These are phyloP conservation scores for Darevskia nairensis DNA, from an alignment of 2,797 vertebrate species.

Conservation along the genomic window DNA sequence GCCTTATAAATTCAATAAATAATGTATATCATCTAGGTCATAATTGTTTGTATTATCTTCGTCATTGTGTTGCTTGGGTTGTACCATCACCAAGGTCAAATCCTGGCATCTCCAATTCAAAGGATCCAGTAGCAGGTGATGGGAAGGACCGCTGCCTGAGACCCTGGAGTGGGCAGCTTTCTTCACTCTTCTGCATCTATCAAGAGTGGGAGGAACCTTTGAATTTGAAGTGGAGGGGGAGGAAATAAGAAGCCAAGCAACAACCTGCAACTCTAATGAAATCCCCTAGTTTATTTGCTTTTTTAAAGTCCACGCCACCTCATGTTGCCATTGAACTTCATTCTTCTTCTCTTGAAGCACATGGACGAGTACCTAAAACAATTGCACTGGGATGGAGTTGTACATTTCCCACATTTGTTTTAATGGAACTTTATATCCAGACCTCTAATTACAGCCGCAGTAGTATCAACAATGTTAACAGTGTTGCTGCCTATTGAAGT, in stretches of 20 bases:
- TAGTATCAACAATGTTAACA: constrained; percentile 47
- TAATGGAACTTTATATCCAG: constrained; percentile 33
- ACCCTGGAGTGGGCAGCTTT: not conserved
- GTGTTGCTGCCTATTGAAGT: constrained; percentile 46
- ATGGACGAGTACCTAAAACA: not conserved
- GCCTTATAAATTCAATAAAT: no score
- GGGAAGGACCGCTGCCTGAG: not conserved
- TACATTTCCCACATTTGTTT: constrained; percentile 43
- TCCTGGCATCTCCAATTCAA: no score
- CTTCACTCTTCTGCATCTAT: not conserved
- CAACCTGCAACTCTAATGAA: not conserved
- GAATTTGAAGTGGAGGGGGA: not conserved
- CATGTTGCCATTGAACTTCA: not conserved
- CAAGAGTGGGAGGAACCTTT: not conserved
- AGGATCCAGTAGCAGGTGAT: not conserved
- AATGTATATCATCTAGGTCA: no score
- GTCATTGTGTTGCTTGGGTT: no score
- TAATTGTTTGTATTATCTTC: no score
- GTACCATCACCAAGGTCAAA: no score
- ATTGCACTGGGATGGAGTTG: constrained; percentile 7
- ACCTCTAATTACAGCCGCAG: constrained; percentile 43
- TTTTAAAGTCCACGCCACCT: not conserved
- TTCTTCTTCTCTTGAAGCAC: not conserved
- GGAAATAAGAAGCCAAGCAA: not conserved
- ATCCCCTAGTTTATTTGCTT: not conserved